Evolutionary conservation across 1,140 invertebrate genomes (phyloP).

Genomic region (Cotesia vestalis): DNA sequence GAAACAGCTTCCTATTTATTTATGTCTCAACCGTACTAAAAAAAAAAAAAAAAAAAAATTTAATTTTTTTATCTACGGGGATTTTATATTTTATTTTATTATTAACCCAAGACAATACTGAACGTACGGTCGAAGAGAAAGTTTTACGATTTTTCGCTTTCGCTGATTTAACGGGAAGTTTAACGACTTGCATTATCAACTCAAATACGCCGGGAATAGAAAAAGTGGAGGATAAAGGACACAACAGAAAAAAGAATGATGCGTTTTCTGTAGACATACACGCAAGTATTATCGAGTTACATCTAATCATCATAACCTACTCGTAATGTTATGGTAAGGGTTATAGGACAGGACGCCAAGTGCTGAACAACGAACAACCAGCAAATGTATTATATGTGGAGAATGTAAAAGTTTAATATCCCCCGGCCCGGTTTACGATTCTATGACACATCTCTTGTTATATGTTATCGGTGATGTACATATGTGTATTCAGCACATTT

Average conservation of each 20-base stretch:
- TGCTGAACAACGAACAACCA: conserved; percentile 37
- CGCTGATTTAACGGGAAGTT: conserved; percentile 62
- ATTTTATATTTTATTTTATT: conserved; percentile 7
- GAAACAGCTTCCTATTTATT: too few species aligned
- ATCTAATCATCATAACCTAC: conserved; percentile 67
- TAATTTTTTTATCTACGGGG: not conserved
- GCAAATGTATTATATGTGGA: conserved; percentile 44
- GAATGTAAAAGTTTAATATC: conserved; percentile 66
- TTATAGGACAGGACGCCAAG: too few species aligned
- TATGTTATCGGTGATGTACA: not conserved
- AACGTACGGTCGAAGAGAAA: conserved; percentile 35
- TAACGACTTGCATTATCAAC: conserved; percentile 56
- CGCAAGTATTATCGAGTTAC: conserved; percentile 63
- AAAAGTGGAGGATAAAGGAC: not conserved
- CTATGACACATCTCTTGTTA: conserved; percentile 48
- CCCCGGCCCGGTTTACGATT: conserved; percentile 60
- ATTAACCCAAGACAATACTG: conserved; percentile 20
- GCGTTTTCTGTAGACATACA: conserved; percentile 32
- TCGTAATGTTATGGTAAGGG: conserved; percentile 23
- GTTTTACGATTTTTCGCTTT: conserved; percentile 60
- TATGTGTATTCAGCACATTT: conserved; percentile 1
- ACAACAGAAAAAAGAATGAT: too few species aligned
- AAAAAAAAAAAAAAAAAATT: too few species aligned
- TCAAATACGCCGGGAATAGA: conserved; percentile 14
- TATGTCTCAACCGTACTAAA: too few species aligned